Conservation (phyloP, 2,888 invertebrate genomes). For the Metallyticus violacea region DNA sequence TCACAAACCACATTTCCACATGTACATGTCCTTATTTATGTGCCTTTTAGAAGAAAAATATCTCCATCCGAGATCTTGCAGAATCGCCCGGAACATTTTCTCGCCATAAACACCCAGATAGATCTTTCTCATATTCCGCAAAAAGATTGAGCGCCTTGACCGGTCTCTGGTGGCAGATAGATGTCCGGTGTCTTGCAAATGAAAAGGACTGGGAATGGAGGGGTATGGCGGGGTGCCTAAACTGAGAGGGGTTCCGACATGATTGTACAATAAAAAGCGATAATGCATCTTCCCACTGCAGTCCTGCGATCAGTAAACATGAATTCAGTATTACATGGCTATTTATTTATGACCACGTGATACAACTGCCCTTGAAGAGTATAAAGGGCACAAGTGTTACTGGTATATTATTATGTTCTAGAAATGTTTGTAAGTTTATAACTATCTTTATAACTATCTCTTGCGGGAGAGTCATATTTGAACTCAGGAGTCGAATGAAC, state of each 20-base stretch:
- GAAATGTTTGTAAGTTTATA: no score
- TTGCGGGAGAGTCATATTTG: no score
- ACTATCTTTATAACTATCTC: no score
- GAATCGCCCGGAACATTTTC: not conserved
- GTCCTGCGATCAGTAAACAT: not conserved
- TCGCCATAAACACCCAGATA: not conserved
- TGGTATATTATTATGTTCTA: not conserved
- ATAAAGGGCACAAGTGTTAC: not conserved
- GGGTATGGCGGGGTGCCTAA: not conserved
- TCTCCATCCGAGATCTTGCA: not conserved
- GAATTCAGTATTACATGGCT: not conserved
- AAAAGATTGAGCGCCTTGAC: not conserved
- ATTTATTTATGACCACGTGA: not conserved
- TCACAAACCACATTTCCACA: no score
- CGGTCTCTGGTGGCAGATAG: not conserved
- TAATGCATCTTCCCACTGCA: not conserved
- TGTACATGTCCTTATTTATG: no score
- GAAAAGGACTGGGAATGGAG: not conserved
- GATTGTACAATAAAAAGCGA: conserved; percentile 11
- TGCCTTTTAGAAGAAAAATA: no score
- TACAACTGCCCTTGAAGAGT: not conserved
- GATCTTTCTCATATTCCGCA: not conserved
- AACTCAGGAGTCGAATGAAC: no score
- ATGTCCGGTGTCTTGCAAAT: not conserved
- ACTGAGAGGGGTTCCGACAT: not conserved